Conservation (phyloP, 2,888 invertebrate species). For the Anoncus sp. region DNA sequence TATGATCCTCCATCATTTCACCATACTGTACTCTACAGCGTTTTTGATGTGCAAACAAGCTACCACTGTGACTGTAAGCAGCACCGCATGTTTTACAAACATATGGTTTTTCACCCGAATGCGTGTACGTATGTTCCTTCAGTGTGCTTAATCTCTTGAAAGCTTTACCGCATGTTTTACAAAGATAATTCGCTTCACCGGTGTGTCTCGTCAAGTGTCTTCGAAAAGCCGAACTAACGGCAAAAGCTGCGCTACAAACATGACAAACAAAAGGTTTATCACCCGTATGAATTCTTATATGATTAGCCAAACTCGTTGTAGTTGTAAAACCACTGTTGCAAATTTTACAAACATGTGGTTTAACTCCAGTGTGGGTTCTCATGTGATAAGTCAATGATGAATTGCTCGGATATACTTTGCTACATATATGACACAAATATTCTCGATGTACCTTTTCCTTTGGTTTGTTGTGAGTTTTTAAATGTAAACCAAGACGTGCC, state of each 20-base stretch:
- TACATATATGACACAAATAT: conserved; percentile 81
- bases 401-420: conserved; percentile 82
- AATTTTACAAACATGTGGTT: conserved; percentile 81
- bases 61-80: conserved; percentile 82
- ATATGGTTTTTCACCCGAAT: conserved; percentile 82
- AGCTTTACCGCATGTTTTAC: conserved; percentile 81
- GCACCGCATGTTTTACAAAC: conserved; percentile 82
- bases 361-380: conserved; percentile 81
- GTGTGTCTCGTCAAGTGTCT: conserved; percentile 81
- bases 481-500: conserved; percentile 79
- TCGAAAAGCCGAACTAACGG: conserved; percentile 80
- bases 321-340: conserved; percentile 82
- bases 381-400: conserved; percentile 82
- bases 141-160: conserved; percentile 81
- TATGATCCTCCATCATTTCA: conserved; percentile 78
- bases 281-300: conserved; percentile 81
- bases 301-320: conserved; percentile 81
- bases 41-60: conserved; percentile 81
- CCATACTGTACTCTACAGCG: conserved; percentile 80
- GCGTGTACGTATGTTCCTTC: conserved; percentile 82
- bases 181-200: conserved; percentile 81
- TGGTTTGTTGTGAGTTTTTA: conserved; percentile 80
- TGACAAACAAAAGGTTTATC: conserved; percentile 82
- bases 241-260: conserved; percentile 81
- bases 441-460: conserved; percentile 81